Conservation (phyloP, 2,113 vertebrate species). For the Macrotus californicus region DNA sequence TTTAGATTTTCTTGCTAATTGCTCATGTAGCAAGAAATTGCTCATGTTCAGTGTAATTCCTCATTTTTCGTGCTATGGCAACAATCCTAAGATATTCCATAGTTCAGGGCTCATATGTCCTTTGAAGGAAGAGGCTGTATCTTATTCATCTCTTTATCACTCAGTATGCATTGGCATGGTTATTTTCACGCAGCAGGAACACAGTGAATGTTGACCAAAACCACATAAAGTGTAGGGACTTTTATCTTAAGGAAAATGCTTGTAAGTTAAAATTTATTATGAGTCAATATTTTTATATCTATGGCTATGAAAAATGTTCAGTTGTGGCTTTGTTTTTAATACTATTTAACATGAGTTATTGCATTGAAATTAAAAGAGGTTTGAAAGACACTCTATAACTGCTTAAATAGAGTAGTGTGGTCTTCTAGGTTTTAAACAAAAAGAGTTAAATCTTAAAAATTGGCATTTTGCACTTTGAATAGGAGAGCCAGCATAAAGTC, state of each 20-base stretch:
- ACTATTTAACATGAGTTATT: neutral
- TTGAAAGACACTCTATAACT: neutral
- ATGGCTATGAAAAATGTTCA: neutral
- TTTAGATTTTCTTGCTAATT: no score
- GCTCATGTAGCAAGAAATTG: no score
- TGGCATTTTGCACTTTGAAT: neutral
- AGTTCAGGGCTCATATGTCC: neutral
- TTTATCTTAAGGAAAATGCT: neutral
- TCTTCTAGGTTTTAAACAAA: neutral
- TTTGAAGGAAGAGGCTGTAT: neutral
- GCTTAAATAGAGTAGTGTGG: neutral
- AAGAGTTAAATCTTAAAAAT: neutral
- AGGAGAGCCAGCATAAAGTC: neutral
- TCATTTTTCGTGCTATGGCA: neutral
- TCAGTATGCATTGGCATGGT: neutral
- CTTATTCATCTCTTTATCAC: neutral
- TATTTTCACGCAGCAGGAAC: neutral
- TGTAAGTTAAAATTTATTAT: neutral
- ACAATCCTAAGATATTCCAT: neutral
- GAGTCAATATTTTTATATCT: neutral
- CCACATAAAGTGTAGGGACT: neutral
- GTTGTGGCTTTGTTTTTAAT: neutral
- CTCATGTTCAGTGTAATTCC: no score
- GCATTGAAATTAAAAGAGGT: neutral
- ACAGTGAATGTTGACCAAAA: neutral